Evolutionary conservation across 2,888 invertebrate species (phyloP).

Genomic region (Nasonovia ribisnigri): DNA sequence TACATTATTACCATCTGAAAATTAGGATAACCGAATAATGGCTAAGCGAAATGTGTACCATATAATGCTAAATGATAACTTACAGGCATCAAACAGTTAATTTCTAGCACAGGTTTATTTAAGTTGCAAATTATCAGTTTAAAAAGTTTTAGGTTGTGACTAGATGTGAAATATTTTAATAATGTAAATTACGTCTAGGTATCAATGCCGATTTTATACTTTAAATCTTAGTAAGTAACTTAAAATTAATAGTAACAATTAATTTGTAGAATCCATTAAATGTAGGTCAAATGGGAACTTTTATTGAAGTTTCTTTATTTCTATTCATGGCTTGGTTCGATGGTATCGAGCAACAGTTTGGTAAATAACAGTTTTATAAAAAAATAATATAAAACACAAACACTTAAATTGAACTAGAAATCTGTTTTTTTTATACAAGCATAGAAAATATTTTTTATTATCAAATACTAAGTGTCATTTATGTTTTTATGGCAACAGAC

Average conservation of each 20-base stretch:
- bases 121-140: background rate
- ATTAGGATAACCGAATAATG: background rate
- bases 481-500: conserved; percentile 26
- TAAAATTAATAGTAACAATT: background rate
- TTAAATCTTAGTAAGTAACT: background rate
- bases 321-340: background rate
- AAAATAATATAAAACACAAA: background rate
- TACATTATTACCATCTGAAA: background rate
- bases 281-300: background rate
- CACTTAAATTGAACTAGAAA: background rate
- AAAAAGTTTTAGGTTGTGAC: background rate
- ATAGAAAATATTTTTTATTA: conserved; percentile 26
- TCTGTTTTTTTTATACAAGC: background rate
- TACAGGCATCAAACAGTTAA: background rate
- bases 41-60: background rate
- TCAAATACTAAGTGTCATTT: conserved; percentile 33
- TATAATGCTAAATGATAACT: background rate
- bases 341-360: background rate
- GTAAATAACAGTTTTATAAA: background rate
- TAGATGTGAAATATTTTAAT: background rate
- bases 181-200: background rate
- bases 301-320: background rate
- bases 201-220: background rate
- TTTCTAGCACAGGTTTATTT: background rate
- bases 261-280: background rate